Evolutionary conservation across 2,888 invertebrate species (phyloP), one percentile per base, ranked within the genome.

Genomic region (Diloba caeruleocephala): DNA sequence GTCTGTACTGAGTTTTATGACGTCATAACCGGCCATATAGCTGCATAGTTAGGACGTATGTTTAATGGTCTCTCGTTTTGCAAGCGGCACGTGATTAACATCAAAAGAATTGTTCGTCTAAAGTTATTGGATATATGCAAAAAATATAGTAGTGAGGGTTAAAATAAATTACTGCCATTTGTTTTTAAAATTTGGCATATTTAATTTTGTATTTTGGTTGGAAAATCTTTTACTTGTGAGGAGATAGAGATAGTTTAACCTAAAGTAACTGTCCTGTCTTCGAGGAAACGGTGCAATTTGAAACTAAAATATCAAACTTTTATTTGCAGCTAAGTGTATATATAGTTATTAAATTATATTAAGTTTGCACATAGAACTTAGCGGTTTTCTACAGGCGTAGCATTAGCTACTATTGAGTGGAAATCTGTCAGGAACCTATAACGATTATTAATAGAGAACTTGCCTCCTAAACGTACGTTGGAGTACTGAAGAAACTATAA

Each of bases 1-100:
- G 38, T 48, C 41, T 38, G 19, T 38, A 12, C 44, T 49, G 42
- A 29, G 43, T 37, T 81, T 78, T 75, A 78, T 78, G 72, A 71
- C 63, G 65, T 73, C 71, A 74, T 78, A 76, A 74, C 66, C 64
- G 51, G 34, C 26, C 32, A 29, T 36, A 49, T 13, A 36, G 19
- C 25, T 17, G 8, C 19, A 39, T 33, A 45, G 58, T 42, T 28
- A 29, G 52, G 36, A 49, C 33, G 36, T 44, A 34, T 54, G 52
- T 50, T 53, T 67, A 67, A 67, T 67, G 58, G 36, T 52, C 62
- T 42, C 43, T 50, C 61, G 34, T 54, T 62, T 68, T 59, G 50
- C 23, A 42, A 7, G 37, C 44, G 28, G 58, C 39, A 28, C 31
- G 56, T 44, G 42, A 51, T 58, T 56, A 44, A 60, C 59, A 59